A percentile compares a stretch with the other conserved stretches of the same genome.
Conservation (phyloP, 2,797 vertebrate species). For the Parauchenoglanis punctatus region DNA sequence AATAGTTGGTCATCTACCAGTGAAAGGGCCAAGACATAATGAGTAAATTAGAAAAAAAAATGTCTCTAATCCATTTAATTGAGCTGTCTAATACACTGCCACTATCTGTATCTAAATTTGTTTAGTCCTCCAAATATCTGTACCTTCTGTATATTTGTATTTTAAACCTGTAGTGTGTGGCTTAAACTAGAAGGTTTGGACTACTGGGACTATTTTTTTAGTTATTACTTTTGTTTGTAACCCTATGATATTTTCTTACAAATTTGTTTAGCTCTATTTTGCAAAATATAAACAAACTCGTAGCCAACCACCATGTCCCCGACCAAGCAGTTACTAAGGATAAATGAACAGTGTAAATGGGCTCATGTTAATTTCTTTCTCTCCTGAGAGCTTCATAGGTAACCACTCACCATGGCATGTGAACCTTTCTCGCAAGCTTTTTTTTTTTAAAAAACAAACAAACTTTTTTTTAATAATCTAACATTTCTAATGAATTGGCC, state of each 20-base stretch:
- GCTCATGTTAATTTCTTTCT: neutral
- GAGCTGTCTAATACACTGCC: neutral
- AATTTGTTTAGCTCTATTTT: neutral
- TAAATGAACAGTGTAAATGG: neutral
- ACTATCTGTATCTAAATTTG: neutral
- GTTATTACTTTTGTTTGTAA: neutral
- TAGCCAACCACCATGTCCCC: neutral
- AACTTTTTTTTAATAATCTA: neutral
- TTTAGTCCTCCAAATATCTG: neutral
- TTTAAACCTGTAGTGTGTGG: neutral
- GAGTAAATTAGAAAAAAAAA: neutral
- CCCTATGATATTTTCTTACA: neutral
- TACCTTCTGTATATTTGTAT: neutral
- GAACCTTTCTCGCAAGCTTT: neutral
- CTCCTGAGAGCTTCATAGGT: neutral
- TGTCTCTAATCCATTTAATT: neutral
- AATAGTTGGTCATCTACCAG: conserved; percentile 30
- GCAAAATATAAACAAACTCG: neutral
- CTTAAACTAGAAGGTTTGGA: neutral
- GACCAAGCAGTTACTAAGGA: neutral
- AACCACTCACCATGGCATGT: neutral
- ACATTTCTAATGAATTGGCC: neutral
- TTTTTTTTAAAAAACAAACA: neutral
- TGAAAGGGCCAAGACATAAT: neutral
- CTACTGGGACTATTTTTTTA: neutral